Conservation (phyloP, 2,113 vertebrate species). For the Leiothrix lutea region DNA sequence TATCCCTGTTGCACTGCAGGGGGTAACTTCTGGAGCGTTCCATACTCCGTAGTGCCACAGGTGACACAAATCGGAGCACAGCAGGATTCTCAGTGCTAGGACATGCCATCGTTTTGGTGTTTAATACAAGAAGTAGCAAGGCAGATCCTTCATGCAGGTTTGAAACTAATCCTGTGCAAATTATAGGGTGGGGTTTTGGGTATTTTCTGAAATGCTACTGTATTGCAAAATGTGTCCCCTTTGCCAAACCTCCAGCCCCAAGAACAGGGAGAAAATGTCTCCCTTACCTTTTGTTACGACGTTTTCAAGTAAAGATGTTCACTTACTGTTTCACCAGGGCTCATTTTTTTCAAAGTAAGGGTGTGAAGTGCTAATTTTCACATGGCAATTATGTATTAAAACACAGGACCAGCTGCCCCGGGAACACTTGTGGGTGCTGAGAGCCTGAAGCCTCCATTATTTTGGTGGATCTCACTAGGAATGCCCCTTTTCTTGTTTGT, state of each 20-base stretch:
- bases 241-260: not conserved
- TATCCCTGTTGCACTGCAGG: not conserved
- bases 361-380: not conserved
- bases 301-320: constrained; percentile 38
- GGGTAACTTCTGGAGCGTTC: not conserved
- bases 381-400: fast-evolving
- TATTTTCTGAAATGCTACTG: not conserved
- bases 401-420: too few species aligned
- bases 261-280: fast-evolving
- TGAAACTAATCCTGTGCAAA: not conserved
- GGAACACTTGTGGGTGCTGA: fast-evolving
- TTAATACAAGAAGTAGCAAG: not conserved
- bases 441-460: fast-evolving
- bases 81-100: not conserved
- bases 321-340: not conserved
- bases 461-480: fast-evolving
- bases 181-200: fast-evolving
- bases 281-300: not conserved
- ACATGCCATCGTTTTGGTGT: not conserved
- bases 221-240: not conserved
- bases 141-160: not conserved
- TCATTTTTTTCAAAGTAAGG: not conserved
- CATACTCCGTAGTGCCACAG: fast-evolving
- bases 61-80: not conserved
- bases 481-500: not conserved